Conservation (phyloP, 2,113 vertebrate species). For the Hypomesus transpacificus region DNA sequence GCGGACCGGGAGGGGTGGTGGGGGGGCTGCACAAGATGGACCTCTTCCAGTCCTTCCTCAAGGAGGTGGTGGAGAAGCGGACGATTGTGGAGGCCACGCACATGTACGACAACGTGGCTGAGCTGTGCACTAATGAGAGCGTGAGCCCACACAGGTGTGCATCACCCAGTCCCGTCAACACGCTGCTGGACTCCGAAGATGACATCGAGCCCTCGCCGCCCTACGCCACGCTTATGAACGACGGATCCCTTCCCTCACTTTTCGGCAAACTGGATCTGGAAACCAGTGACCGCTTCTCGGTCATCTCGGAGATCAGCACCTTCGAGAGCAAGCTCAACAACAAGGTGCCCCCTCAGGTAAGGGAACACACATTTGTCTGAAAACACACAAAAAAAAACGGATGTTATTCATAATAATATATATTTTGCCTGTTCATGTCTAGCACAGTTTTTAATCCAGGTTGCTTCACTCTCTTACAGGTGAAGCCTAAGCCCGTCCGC, state of each 20-base stretch:
- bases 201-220: conserved; percentile 79
- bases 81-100: conserved; percentile 89
- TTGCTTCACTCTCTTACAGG: conserved; percentile 18
- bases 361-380: no score
- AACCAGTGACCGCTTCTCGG: conserved; percentile 77
- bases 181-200: conserved; percentile 87
- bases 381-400: no score
- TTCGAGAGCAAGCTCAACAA: conserved; percentile 90
- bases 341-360: conserved; percentile 82
- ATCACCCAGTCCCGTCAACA: conserved; percentile 86
- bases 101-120: conserved; percentile 91
- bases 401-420: no score
- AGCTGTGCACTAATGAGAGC: conserved; percentile 85
- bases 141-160: conserved; percentile 83
- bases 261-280: conserved; percentile 82
- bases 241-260: conserved; percentile 67
- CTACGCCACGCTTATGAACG: conserved; percentile 76
- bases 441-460: no score
- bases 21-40: conserved; percentile 86
- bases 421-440: no score
- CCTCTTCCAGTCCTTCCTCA: conserved; percentile 85
- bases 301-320: conserved; percentile 76
- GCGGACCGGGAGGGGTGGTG: conserved; percentile 74
- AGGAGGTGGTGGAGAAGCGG: conserved; percentile 88
- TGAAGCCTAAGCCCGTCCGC: conserved; percentile 84